Evolutionary conservation across 2,888 invertebrate genomes (phyloP), one percentile per base, ranked within the genome.

Genomic region (Rhaphigaster nebulosa): DNA sequence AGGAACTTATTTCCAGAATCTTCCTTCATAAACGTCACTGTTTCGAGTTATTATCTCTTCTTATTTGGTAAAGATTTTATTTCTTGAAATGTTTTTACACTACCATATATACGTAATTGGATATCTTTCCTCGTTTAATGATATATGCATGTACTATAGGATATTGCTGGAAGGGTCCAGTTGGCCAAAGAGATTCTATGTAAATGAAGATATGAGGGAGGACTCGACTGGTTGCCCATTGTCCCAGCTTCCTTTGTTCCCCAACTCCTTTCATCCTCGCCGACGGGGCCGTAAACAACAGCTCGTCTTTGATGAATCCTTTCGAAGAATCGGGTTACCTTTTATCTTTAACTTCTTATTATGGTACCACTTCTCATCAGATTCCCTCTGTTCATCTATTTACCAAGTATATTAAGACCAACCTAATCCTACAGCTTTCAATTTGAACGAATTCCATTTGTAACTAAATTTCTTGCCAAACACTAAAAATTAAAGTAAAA

Each of bases 221-320:
- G 34, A 34, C 65, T 29, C 65, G 65, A 29, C 29, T 41, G 80
- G 1, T 41, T 41, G 26, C 18, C 80, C 45, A 45, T 84, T 84
- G 84, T 84, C 45, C 84, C n/a, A 84, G 84, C 45, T 84, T 50
- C 84, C 84, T 84, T 84, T 84, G 84, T 84, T 84, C 45, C 70
- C 38, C 34, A 15, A 10, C n/a, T 45, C 84, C 84, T 84, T 84
- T 84, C 84, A 84, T 84, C 84, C 45, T 20, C 13, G 15, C 84
- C 84, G 84, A 50, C 84, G 1, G n/a, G 34, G 84, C 45, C 45
- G 84, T 84, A 84, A 84, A 84, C 23, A 45, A 84, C 84, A 84
- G n/a, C 38, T 26, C 80, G 41, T 80, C 84, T 84, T 45, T 84
- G 84, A 45, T 84, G 45, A 84, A 84, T 84, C 84, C 45, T 84